These are phyloP conservation scores for Caenorhabditis macrosperma DNA, from an alignment of 2,888 invertebrate species.

Conservation along the genomic window DNA sequence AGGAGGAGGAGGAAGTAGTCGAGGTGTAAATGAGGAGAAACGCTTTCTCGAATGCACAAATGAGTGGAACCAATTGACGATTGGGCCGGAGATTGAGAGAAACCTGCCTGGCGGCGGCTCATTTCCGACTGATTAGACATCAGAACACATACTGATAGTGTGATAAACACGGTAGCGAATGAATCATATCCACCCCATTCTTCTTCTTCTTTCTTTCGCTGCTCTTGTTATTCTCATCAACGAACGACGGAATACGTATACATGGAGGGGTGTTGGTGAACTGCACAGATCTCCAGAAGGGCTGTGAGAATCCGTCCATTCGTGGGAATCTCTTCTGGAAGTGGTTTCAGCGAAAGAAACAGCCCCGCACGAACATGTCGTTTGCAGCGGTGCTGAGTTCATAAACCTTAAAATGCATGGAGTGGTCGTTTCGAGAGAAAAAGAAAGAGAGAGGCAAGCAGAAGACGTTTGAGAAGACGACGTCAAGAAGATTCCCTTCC, in stretches of 20 bases:
- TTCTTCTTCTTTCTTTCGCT: not conserved
- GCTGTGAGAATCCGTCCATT: not conserved
- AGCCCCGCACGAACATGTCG: not conserved
- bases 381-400: not conserved
- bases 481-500: not conserved
- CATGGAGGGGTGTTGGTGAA: not conserved
- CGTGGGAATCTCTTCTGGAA: not conserved
- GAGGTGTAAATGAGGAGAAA: conserved; percentile 46
- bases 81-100: too few relatives aligned
- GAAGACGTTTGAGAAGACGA: not conserved
- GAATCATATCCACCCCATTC: not conserved
- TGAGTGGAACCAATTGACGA: not conserved
- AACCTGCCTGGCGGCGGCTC: too few relatives aligned
- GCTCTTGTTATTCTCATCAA: not conserved
- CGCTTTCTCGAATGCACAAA: conserved; percentile 39
- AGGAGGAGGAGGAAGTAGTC: conserved; percentile 1
- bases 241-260: not conserved
- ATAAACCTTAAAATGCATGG: conserved; percentile 3
- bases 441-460: not conserved
- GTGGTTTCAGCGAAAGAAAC: not conserved
- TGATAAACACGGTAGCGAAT: not conserved
- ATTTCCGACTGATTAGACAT: too few relatives aligned
- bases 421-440: not conserved
- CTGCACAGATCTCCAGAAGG: not conserved
- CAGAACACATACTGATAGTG: not conserved